These are phyloP conservation scores for Agelastica alni DNA, from an alignment of 2,888 invertebrate genomes.

Conservation along the genomic window DNA sequence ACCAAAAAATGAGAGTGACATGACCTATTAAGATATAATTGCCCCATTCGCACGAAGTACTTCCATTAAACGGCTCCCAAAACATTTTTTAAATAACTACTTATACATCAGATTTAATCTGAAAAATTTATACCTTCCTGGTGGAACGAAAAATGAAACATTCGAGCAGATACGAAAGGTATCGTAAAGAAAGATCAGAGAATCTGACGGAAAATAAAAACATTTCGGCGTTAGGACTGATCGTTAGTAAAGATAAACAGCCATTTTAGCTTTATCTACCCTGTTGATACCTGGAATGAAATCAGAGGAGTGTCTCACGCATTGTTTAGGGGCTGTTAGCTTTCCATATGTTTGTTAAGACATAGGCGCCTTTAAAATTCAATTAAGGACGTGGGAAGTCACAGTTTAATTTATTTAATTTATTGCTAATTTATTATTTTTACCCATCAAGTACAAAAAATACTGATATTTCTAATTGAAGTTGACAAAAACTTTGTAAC, in stretches of 20 bases:
- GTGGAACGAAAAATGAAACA: constrained; percentile 27
- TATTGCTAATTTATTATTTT: too few species aligned
- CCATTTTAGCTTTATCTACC: constrained; percentile 33
- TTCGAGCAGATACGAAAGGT: constrained; percentile 21
- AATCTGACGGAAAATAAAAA: constrained; percentile 39
- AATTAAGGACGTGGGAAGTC: constrained; percentile 5
- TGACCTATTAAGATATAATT: constrained; percentile 15
- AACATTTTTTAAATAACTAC: constrained; percentile 22
- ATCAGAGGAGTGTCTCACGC: constrained; percentile 39
- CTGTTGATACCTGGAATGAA: constrained; percentile 43
- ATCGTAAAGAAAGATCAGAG: constrained; percentile 26
- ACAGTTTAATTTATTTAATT: too few species aligned
- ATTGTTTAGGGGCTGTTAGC: constrained; percentile 42
- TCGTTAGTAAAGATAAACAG: constrained; percentile 43
- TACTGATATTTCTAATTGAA: too few species aligned
- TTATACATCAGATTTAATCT: constrained; percentile 23
- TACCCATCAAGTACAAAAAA: too few species aligned
- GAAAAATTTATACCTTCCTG: constrained; percentile 15
- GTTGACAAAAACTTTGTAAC: too few species aligned
- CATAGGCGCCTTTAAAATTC: constrained; percentile 9
- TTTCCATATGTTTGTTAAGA: constrained; percentile 36
- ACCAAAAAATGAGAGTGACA: constrained; percentile 16
- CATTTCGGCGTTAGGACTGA: constrained; percentile 39
- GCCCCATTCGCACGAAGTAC: constrained; percentile 18
- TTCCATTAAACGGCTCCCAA: constrained; percentile 15